Base-by-base conservation (phyloP, 2,113 vertebrate species). In the Tetrax tetrax region DNA sequence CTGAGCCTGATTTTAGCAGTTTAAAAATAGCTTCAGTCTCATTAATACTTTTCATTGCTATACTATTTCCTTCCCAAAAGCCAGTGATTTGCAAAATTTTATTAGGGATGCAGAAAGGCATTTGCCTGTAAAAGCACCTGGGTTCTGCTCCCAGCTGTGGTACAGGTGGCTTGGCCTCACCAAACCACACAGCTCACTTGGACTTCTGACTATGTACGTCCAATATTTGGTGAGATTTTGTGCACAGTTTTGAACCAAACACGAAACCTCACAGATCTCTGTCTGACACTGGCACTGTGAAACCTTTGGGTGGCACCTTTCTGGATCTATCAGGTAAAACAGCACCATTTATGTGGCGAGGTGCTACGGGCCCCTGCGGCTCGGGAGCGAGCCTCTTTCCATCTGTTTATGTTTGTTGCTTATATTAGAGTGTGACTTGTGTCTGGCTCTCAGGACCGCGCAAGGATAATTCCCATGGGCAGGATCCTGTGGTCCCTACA, bases 171-270 rank as follows among this genome's bases (percentile, higher is more conserved):
- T 79, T 33, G 60, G 38, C 56, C 18, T 50, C 50, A 48, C 20
- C 15, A 33, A 76, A 51, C 76, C 24, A 13, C 0, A 0, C 68
- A 77, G 41, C 14, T 33, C 41, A 27, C 8, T 31, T 0, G 5
- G 51, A 23, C 33, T 66, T 83, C 61, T 75, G 64, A 35, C 56
- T 78, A 12, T 3, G 2, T 21, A 48, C 53, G 33, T 80, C 35
- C 50, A 56, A 13, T 17, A 77, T n/a, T 47, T 78, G 86, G 14
- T n/a, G 33, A 0, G 10, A 60, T 81, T 47, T 37, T 72, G 13
- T 24, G 37, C 0, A 2, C 45, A 25, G 12, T 60, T 71, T 76
- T 53, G 56, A 89, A 57, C 22, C 13, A 24, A 68, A 48, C 27
- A 29, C 9, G 16, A 69, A 84, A 91, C 6, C 43, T 90, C 15